A percentile compares a stretch with the other conserved stretches of the same genome.
Evolutionary conservation across 2,888 invertebrate genomes (phyloP).

Genomic region (Eretmocerus hayati): DNA sequence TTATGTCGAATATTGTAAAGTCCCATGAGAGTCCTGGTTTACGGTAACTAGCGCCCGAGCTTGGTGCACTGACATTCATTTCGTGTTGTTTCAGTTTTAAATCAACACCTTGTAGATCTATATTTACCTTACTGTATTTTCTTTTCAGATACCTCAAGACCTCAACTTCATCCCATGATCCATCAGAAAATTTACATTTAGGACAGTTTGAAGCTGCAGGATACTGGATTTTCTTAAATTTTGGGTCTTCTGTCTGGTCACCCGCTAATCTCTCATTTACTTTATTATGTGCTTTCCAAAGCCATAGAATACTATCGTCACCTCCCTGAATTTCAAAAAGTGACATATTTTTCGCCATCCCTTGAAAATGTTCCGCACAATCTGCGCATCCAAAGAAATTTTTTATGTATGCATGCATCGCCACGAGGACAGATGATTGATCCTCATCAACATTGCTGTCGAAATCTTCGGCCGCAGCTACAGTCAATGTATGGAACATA

Average conservation of each 20-base stretch:
- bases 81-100: constrained; percentile 7
- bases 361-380: constrained; percentile 82
- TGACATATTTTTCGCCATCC: constrained; percentile 69
- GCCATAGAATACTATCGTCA: constrained; percentile 79
- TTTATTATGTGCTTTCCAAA: constrained; percentile 91
- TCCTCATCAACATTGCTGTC: constrained; percentile 26
- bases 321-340: constrained; percentile 62
- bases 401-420: constrained; percentile 82
- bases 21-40: constrained; percentile 44
- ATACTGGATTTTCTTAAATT: constrained; percentile 82
- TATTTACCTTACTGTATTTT: constrained; percentile 46
- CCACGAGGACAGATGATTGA: constrained; percentile 63
- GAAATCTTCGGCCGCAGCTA: constrained; percentile 49
- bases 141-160: constrained; percentile 59
- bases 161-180: constrained; percentile 57
- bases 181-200: constrained; percentile 55
- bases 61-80: constrained; percentile 5
- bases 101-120: constrained; percentile 29
- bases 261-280: constrained; percentile 84
- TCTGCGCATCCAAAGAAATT: constrained; percentile 91
- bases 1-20: constrained; percentile 64
- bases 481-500: constrained; percentile 85
- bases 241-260: constrained; percentile 84
- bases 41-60: constrained; percentile 5
- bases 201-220: constrained; percentile 66